A percentile compares a stretch with the other conserved stretches of the same genome.
Conservation (phyloP, 2,797 vertebrate genomes). For the Serranus cabrilla region DNA sequence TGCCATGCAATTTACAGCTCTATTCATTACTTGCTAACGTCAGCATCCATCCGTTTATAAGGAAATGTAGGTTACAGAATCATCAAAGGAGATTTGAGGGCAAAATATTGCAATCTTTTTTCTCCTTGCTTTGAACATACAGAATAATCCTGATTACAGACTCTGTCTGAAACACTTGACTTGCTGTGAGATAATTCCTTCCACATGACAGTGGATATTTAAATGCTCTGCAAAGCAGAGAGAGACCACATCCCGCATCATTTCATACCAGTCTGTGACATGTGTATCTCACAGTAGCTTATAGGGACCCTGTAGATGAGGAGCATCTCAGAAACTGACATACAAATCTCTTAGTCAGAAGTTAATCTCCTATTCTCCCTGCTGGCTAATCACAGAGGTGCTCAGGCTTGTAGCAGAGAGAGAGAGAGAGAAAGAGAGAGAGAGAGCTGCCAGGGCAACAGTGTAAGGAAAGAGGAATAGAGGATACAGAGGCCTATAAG, state of each 20-base stretch:
- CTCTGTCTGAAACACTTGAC: constrained; percentile 40
- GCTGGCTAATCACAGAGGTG: constrained; percentile 58
- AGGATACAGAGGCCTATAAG: constrained; percentile 2
- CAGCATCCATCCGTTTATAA: neutral
- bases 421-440: neutral
- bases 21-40: neutral
- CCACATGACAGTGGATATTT: constrained; percentile 35
- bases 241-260: constrained; percentile 17
- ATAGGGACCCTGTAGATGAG: constrained; percentile 41
- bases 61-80: constrained; percentile 7
- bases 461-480: constrained; percentile 31
- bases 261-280: constrained; percentile 27
- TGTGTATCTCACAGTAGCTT: constrained; percentile 42
- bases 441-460: constrained; percentile 14
- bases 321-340: constrained; percentile 51
- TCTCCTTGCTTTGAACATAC: neutral
- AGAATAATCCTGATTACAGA: constrained; percentile 39
- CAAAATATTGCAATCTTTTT: constrained; percentile 15
- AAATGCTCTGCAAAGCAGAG: constrained; percentile 24
- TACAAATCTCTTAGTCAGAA: constrained; percentile 61
- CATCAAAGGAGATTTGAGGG: constrained; percentile 26
- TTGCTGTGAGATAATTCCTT: constrained; percentile 33
- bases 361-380: constrained; percentile 70
- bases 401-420: constrained; percentile 25
- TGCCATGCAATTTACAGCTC: neutral